Evolutionary conservation across 2,113 vertebrate species (phyloP).

Genomic region (Origma solitaria): DNA sequence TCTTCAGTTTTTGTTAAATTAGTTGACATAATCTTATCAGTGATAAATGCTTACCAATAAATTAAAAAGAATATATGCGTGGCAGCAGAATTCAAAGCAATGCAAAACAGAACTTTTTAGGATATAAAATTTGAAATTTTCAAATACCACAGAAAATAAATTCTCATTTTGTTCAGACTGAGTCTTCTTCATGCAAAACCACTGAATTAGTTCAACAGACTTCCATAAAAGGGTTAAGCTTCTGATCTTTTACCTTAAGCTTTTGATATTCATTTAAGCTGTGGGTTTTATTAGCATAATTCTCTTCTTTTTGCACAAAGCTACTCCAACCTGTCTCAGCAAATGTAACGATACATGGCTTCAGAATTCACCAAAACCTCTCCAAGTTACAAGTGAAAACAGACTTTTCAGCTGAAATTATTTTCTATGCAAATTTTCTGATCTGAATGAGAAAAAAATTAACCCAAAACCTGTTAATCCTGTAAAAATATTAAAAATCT

Average conservation of each 20-base stretch:
- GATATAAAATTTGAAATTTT: background rate
- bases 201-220: background rate
- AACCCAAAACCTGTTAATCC: accelerated
- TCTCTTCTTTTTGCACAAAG: background rate
- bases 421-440: background rate
- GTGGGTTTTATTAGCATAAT: background rate
- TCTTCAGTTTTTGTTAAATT: background rate
- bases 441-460: background rate
- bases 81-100: background rate
- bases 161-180: background rate
- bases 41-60: background rate
- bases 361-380: background rate
- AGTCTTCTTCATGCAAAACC: background rate
- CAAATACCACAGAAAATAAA: background rate
- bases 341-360: background rate
- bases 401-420: background rate
- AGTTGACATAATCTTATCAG: background rate
- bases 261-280: background rate
- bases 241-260: background rate
- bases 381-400: background rate
- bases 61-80: background rate
- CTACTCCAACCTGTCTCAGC: background rate
- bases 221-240: background rate
- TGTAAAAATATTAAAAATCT: background rate
- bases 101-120: background rate